A percentile compares a stretch with the other conserved stretches of the same genome.
phyloP scores from a whole-genome alignment of 2,113 vertebrate species.

The Regulus satrapa region DNA sequence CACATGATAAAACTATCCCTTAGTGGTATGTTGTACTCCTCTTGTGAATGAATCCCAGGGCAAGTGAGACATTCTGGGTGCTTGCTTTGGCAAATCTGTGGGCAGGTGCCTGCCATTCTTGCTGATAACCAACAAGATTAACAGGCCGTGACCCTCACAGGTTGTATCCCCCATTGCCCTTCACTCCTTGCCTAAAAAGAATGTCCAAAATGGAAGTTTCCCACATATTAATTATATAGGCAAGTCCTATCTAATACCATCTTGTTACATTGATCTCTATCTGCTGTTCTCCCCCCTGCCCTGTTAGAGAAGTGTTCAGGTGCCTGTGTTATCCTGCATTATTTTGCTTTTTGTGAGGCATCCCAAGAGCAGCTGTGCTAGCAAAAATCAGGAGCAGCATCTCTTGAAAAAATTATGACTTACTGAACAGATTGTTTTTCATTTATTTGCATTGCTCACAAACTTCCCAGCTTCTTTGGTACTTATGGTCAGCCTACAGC shows the following conservation, averaged over 20 bases:
- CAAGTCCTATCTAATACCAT: fast-evolving
- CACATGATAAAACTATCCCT: background rate
- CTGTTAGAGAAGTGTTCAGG: background rate
- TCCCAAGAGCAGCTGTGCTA: background rate
- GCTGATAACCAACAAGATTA: background rate
- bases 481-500: background rate
- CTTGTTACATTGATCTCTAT: background rate
- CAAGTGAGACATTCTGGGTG: fast-evolving
- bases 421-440: background rate
- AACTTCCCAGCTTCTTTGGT: background rate
- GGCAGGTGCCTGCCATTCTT: background rate
- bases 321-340: background rate
- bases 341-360: fast-evolving
- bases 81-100: background rate
- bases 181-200: background rate
- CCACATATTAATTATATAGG: background rate
- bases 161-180: background rate
- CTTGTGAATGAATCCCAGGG: background rate
- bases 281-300: fast-evolving
- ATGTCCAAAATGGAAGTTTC: background rate
- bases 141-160: background rate
- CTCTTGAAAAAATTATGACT: background rate
- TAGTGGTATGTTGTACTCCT: background rate
- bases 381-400: background rate
- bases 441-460: background rate